Conservation (phyloP, 2,888 invertebrate species). For the Sinohyriopsis cumingii region DNA sequence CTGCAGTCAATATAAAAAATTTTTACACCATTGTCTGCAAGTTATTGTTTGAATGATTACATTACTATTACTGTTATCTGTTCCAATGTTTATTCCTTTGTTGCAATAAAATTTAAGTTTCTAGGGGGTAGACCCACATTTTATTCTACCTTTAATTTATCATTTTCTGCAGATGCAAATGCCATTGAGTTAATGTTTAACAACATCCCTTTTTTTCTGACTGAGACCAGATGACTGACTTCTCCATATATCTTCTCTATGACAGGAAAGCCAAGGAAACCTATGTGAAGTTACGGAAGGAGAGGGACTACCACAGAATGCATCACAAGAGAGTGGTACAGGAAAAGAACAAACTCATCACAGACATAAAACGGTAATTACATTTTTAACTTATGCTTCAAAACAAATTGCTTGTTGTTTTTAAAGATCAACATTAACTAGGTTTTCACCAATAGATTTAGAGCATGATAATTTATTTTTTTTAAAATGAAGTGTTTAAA, state of each 20-base stretch:
- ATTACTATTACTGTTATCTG: too few species aligned
- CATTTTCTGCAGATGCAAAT: too few species aligned
- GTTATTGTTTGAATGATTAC: too few species aligned
- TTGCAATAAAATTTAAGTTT: too few species aligned
- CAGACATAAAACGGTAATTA: conserved; percentile 68
- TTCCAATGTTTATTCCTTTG: too few species aligned
- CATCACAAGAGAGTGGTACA: conserved; percentile 72
- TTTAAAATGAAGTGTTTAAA: too few species aligned
- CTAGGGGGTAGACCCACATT: too few species aligned
- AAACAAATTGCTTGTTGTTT: background rate
- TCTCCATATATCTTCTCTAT: conserved; percentile 3
- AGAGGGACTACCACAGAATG: conserved; percentile 72
- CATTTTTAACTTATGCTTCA: background rate
- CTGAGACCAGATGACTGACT: background rate
- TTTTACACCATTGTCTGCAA: too few species aligned
- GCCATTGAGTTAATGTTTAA: background rate
- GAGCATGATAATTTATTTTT: background rate
- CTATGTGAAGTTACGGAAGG: conserved; percentile 70
- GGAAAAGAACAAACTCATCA: conserved; percentile 71
- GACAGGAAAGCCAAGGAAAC: conserved; percentile 70
- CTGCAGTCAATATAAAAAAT: too few species aligned
- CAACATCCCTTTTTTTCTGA: background rate
- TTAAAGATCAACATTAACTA: background rate
- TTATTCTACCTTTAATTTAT: too few species aligned
- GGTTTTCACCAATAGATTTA: background rate